Evolutionary conservation across 2,113 vertebrate species (phyloP), one percentile per base, ranked within the genome.

Genomic region (Antigone vipio): DNA sequence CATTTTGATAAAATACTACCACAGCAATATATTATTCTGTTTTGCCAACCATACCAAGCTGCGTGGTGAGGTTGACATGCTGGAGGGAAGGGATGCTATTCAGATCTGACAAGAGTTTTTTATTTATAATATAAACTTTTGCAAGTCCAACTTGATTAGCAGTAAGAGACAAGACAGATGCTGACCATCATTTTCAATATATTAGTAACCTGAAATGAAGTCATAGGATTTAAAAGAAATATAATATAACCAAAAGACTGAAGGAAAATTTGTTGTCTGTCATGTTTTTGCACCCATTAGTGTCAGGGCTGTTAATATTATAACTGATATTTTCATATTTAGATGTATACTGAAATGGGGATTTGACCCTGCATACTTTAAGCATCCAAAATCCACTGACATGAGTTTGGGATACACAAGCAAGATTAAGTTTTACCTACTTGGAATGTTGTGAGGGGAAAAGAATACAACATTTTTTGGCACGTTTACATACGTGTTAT

Each of bases 1-100:
- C 58, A 92, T 94, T 85, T 93, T 95, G 59, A 90, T 92, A 68
- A 95, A 95, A 82, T 34, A 58, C 40, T 74, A 52, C 14, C 22
- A 47, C 18, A 27, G n/a, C 30, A 82, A 88, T 91, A 67, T 34
- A 69, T 80, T 95, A 45, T 64, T 82, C 42, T 82, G 62, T 88
- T 96, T 44, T 44, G 15, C 44, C 15, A 16, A 44, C 44, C 13
- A 44, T 16, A 44, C 44, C 13, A 44, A 44, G 44, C 44, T 44
- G 44, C 14, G 44, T 44, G 44, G 15, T 44, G 44, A 14, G 13
- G 44, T 44, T 44, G 44, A 44, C 44, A 44, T 15, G 44, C 44
- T 44, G 44, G 44, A 44, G 44, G 44, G 44, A 44, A 44, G 44
- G 44, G 44, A 44, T 16, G 44, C 44, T 15, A 42, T 50, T 64